Evolutionary conservation across 2,888 invertebrate genomes (phyloP), one percentile per base, ranked within the genome.

Genomic region (Apantesis nais): DNA sequence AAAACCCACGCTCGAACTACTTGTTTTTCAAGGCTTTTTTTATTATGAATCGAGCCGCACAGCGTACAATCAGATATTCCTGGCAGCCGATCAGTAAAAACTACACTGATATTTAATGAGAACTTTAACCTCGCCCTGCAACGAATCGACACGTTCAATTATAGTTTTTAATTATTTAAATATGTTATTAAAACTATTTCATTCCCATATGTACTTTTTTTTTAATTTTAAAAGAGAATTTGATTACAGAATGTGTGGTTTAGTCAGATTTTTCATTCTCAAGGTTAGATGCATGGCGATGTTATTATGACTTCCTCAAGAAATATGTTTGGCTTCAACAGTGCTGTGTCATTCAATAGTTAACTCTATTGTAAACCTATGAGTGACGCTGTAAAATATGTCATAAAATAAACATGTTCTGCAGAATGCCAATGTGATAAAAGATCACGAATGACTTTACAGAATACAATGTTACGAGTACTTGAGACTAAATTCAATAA

Each of bases 1-100:
- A 65, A 87, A 89, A 85, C 90, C 89, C 89, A 90, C 90, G 87
- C 87, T 79, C 73, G 52, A 76, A 80, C 83, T 83, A 81, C 85
- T 82, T 80, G 83, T 85, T 88, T 87, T 85, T 85, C 86, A 87
- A 87, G 85, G 82, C 72, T 87, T 88, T 86, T 88, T 82, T 86
- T 79, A 83, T 79, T 81, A 78, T 78, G 78, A 80, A 82, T 81
- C 74, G 72, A 75, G 79, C 79, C 76, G 75, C 79, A 72, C 58
- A 14, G 75, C 77, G 65, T 86, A 85, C 83, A 85, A 88, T 88
- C 87, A 82, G 85, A 88, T 88, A 86, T 85, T 87, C 78, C 84
- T 81, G 83, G 83, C 85, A 82, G 83, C 83, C 83, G 86, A 88
- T 87, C 85, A 78, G 83, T 84, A 88, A 90, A 89, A 89, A 85